Conservation (phyloP, 2,113 vertebrate species). For the Ardeotis arabs region DNA sequence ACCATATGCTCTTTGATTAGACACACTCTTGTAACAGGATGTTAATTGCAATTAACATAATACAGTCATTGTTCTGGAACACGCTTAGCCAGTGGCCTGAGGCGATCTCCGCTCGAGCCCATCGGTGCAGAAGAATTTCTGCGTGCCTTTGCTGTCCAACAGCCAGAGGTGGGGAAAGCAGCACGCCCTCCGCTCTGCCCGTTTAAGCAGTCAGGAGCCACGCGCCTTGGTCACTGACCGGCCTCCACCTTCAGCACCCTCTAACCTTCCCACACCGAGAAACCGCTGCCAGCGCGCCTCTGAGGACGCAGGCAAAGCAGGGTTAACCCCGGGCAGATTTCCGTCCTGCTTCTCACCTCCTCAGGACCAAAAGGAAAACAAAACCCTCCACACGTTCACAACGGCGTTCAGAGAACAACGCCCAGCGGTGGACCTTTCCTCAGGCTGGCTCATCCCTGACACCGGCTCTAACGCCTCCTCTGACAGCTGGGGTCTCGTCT, state of each 20-base stretch:
- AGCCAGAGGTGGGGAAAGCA: background rate
- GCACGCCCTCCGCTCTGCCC: too few relatives aligned
- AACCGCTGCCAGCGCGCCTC: background rate
- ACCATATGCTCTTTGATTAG: background rate
- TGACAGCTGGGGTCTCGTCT: background rate
- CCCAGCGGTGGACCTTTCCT: background rate
- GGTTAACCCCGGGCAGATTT: background rate
- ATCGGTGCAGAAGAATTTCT: background rate
- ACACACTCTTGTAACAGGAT: background rate
- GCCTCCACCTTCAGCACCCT: background rate
- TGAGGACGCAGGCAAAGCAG: background rate
- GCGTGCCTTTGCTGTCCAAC: background rate
- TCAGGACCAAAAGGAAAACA: background rate
- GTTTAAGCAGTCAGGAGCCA: too few relatives aligned
- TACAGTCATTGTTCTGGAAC: background rate
- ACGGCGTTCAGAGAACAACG: background rate
- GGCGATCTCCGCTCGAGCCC: background rate
- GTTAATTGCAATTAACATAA: background rate
- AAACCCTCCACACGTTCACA: background rate
- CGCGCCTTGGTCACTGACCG: accelerated
- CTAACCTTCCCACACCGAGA: background rate
- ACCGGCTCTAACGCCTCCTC: background rate
- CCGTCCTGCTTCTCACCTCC: background rate
- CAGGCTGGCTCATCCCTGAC: background rate
- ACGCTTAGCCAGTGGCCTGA: background rate